These are phyloP conservation scores for Orchestia grillus DNA, from an alignment of 1,140 invertebrate genomes.

Conservation along the genomic window DNA sequence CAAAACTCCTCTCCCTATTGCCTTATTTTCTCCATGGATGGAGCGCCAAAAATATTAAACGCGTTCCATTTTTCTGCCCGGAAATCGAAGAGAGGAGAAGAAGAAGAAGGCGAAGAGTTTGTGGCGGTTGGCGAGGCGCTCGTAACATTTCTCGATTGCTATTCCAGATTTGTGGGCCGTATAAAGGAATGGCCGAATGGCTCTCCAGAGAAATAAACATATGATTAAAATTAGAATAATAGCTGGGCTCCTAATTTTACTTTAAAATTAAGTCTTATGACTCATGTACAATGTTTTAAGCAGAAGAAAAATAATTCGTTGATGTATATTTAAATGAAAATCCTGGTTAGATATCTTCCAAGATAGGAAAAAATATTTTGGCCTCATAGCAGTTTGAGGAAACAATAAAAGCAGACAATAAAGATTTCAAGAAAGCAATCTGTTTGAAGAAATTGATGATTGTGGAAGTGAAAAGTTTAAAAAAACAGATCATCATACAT, in stretches of 20 bases:
- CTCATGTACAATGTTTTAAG: not conserved
- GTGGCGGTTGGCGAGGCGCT: conserved; percentile 2
- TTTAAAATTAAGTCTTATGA: not conserved
- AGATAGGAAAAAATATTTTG: too few relatives aligned
- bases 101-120: not conserved
- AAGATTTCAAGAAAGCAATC: too few relatives aligned
- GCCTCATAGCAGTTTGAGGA: too few relatives aligned
- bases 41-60: conserved; percentile 8
- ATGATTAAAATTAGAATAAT: not conserved
- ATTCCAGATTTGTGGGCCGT: conserved; percentile 6
- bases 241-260: not conserved
- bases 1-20: conserved; percentile 7
- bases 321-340: not conserved
- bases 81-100: not conserved
- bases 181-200: not conserved
- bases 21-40: not conserved
- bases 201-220: not conserved
- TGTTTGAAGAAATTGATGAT: too few relatives aligned
- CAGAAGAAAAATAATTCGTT: not conserved
- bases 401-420: too few relatives aligned
- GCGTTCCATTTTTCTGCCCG: not conserved
- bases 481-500: not conserved
- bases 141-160: conserved; percentile 7
- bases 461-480: not conserved
- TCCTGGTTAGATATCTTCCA: not conserved